These are phyloP conservation scores for Serripes groenlandicus DNA, from an alignment of 2,888 invertebrate species.

Conservation along the genomic window DNA sequence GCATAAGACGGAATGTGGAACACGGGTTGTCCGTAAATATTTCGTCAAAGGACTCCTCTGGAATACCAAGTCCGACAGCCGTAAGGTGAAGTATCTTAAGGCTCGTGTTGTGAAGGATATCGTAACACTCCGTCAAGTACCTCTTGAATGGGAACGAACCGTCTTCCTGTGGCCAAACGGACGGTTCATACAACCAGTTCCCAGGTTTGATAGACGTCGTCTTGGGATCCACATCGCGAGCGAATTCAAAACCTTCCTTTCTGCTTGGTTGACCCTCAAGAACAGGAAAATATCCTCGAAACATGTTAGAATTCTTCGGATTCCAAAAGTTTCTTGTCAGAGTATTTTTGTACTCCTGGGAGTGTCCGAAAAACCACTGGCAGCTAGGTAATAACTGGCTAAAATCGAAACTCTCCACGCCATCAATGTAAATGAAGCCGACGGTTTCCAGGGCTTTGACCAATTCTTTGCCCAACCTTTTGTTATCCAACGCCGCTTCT, in stretches of 20 bases:
- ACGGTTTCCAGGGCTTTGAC: slow-evolving; percentile 69
- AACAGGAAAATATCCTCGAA: slow-evolving; percentile 75
- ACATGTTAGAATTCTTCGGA: slow-evolving; percentile 64
- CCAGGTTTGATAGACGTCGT: slow-evolving; percentile 48
- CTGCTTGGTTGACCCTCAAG: slow-evolving; percentile 65
- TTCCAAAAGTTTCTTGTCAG: slow-evolving; percentile 70
- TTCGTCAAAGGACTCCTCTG: slow-evolving; percentile 70
- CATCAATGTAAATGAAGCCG: slow-evolving; percentile 74
- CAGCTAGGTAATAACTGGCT: slow-evolving; percentile 60
- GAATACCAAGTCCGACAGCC: slow-evolving; percentile 67
- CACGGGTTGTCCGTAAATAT: slow-evolving; percentile 71
- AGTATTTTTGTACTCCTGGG: slow-evolving; percentile 57
- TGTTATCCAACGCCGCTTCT: slow-evolving; percentile 55
- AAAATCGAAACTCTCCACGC: slow-evolving; percentile 64
- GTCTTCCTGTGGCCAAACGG: slow-evolving; percentile 69
- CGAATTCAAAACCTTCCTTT: slow-evolving; percentile 76
- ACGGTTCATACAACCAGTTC: slow-evolving; percentile 70
- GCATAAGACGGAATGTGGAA: slow-evolving; percentile 72
- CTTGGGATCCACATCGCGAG: slow-evolving; percentile 55
- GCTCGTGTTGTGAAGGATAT: slow-evolving; percentile 63
- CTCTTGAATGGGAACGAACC: slow-evolving; percentile 66
- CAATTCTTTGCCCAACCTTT: slow-evolving; percentile 60
- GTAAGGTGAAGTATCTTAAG: slow-evolving; percentile 69
- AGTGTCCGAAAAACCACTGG: slow-evolving; percentile 71
- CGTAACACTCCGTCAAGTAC: slow-evolving; percentile 55